Evolutionary conservation across 2,797 vertebrate species (phyloP).

Genomic region (Sebastes itinus): DNA sequence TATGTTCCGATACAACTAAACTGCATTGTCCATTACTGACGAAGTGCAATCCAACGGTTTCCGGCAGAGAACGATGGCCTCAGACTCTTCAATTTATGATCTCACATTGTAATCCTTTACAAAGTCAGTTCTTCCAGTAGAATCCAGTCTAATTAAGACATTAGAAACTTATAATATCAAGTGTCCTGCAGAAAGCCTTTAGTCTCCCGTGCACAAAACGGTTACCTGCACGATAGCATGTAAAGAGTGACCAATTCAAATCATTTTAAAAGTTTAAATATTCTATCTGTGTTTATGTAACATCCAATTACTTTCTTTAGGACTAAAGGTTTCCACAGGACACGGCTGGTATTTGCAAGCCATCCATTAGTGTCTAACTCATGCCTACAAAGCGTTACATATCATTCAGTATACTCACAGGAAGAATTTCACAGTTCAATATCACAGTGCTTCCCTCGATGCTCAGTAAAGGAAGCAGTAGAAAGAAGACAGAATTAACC

Average conservation of each 20-base stretch:
- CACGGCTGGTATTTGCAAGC: neutral
- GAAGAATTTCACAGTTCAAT: slow-evolving; percentile 33
- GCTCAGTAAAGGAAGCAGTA: slow-evolving; percentile 55
- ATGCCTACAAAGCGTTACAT: neutral
- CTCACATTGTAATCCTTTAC: no score
- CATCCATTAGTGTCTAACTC: neutral
- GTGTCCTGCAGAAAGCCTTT: slow-evolving; percentile 6
- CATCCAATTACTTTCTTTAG: neutral
- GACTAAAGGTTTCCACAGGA: neutral
- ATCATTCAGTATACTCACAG: slow-evolving; percentile 61
- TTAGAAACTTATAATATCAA: neutral
- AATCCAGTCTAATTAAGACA: neutral
- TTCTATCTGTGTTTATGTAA: neutral
- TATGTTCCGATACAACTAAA: no score
- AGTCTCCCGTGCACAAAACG: no score
- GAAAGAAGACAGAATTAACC: slow-evolving; percentile 42
- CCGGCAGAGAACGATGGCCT: no score
- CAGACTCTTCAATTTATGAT: no score
- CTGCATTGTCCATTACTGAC: no score
- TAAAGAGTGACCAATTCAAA: neutral
- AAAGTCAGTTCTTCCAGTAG: neutral
- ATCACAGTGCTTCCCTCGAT: slow-evolving; percentile 37
- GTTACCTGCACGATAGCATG: no score
- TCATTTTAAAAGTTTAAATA: neutral
- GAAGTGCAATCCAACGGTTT: no score